Evolutionary conservation across 35 echinoderm and acorn worm species (phyloP).

Genomic region (Lytechinus pictus): DNA sequence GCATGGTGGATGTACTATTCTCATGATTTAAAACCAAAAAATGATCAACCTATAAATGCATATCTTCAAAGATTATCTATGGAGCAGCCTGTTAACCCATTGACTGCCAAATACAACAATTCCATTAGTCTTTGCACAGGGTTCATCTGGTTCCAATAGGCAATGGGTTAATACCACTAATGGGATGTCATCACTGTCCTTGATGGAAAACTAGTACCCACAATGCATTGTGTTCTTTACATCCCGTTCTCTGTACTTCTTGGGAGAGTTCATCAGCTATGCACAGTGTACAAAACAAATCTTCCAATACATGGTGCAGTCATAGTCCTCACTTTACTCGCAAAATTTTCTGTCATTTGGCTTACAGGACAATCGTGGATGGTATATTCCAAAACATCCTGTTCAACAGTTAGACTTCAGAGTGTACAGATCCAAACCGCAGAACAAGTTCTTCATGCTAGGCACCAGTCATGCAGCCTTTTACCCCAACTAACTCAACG

Average conservation of each 20-base stretch:
- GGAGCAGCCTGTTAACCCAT: neutral
- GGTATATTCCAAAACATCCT: neutral
- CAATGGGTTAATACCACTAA: no score
- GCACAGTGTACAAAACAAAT: neutral
- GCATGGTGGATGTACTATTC: no score
- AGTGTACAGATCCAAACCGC: neutral
- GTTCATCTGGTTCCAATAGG: no score
- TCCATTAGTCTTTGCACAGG: no score
- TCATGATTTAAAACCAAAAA: no score
- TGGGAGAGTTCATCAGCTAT: neutral
- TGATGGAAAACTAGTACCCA: neutral
- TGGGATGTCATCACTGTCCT: no score
- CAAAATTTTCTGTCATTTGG: no score
- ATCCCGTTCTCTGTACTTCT: neutral
- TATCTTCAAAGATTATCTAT: neutral
- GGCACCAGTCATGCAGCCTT: neutral
- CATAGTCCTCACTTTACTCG: no score
- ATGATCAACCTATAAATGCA: neutral
- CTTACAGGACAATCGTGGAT: neutral
- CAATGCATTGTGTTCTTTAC: neutral
- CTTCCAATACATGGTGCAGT: neutral
- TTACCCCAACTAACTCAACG: neutral
- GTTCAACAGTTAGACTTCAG: neutral
- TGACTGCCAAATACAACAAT: no score
- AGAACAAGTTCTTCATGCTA: neutral